These are phyloP conservation scores for Saxidomus purpurata DNA, from an alignment of 1,140 invertebrate genomes.

Conservation along the genomic window DNA sequence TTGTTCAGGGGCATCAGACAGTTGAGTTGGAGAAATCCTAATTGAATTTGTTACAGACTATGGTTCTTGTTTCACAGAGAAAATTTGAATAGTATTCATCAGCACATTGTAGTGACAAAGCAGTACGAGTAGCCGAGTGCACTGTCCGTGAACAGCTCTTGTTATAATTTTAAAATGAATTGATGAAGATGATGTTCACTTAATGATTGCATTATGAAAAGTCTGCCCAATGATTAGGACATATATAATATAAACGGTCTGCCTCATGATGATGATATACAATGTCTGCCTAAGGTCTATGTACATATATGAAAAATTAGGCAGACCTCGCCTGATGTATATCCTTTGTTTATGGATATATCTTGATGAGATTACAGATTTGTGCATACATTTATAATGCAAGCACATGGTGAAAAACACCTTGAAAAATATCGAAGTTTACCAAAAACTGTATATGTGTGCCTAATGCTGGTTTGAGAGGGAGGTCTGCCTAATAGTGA, in stretches of 20 bases:
- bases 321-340: neutral
- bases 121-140: neutral
- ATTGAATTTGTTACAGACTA: neutral
- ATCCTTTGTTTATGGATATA: neutral
- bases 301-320: neutral
- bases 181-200: neutral
- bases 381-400: conserved; percentile 1
- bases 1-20: no score
- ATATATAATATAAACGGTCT: conserved; percentile 10
- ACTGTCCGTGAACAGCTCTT: neutral
- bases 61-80: neutral
- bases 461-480: neutral
- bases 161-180: neutral
- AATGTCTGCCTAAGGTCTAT: conserved; percentile 10
- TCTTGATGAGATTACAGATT: neutral
- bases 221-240: conserved; percentile 13
- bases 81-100: neutral
- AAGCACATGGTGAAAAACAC: neutral
- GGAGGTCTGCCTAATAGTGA: neutral
- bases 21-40: neutral
- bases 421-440: neutral
- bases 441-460: conserved; percentile 12
- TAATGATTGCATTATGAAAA: neutral
- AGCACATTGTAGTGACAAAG: neutral
- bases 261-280: neutral